Evolutionary conservation across 2,113 vertebrate genomes (phyloP).

Genomic region (Cricetomys ansorgei): DNA sequence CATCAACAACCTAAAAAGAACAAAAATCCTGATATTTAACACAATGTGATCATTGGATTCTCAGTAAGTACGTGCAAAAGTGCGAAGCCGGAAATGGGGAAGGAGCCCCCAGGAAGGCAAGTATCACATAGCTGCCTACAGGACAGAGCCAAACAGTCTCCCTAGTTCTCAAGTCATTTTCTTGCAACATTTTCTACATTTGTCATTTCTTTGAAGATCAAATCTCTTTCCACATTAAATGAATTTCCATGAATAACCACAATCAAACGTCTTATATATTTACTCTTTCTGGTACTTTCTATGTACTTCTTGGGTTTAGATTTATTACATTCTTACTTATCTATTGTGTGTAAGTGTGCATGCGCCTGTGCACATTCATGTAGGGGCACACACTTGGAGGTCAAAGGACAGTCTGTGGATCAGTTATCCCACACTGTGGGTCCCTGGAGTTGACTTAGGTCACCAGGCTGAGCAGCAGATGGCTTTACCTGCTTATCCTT

Average conservation of each 20-base stretch:
- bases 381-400: not conserved
- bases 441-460: not conserved
- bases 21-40: slow-evolving; percentile 11
- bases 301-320: not conserved
- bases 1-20: not conserved
- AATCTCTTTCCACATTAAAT: not conserved
- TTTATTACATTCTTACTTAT: not conserved
- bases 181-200: not conserved
- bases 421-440: not conserved
- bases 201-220: slow-evolving; percentile 13
- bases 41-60: not conserved
- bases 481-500: too few species aligned
- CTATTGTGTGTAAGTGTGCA: not conserved
- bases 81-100: not conserved
- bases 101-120: not conserved
- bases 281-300: not conserved
- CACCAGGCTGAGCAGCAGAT: not conserved
- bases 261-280: not conserved
- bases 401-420: not conserved
- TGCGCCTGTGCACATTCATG: not conserved
- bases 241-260: slow-evolving; percentile 1
- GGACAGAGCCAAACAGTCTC: not conserved
- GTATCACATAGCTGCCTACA: not conserved
- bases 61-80: not conserved
- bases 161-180: not conserved